These are phyloP conservation scores for Phoronis australis DNA, from an alignment of 2,888 invertebrate genomes.

Conservation along the genomic window DNA sequence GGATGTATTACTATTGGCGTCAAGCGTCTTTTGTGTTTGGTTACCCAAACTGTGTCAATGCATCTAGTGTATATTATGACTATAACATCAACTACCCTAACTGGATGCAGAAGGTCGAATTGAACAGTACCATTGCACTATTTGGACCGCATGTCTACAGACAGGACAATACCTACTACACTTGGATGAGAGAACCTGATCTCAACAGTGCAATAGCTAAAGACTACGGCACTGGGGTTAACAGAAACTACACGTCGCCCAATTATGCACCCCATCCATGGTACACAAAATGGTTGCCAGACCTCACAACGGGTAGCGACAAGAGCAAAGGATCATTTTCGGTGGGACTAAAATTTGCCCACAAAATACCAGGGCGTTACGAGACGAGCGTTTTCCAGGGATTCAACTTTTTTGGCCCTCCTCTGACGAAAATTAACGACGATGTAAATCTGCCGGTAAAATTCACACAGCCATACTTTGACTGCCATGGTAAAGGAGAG, in stretches of 20 bases:
- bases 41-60: conserved; percentile 73
- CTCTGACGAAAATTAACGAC: conserved; percentile 34
- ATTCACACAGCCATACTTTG: conserved; percentile 92
- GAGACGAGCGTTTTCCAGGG: conserved; percentile 30
- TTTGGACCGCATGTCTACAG: conserved; percentile 87
- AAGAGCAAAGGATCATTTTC: conserved; percentile 38
- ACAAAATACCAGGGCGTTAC: conserved; percentile 44
- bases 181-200: conserved; percentile 89
- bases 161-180: conserved; percentile 73
- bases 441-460: conserved; percentile 73
- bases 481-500: conserved; percentile 90
- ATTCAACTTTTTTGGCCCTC: conserved; percentile 48
- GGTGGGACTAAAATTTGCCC: conserved; percentile 43
- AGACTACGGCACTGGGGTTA: conserved; percentile 64
- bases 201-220: conserved; percentile 73
- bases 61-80: conserved; percentile 88
- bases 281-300: conserved; percentile 88
- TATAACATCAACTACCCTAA: conserved; percentile 91
- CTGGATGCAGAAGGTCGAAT: conserved; percentile 82
- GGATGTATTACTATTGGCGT: conserved; percentile 95
- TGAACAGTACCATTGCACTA: conserved; percentile 88
- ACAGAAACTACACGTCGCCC: conserved; percentile 84
- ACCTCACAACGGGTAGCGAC: conserved; percentile 74
- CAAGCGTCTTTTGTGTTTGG: conserved; percentile 91
- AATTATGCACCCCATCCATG: conserved; percentile 89